phyloP scores from a whole-genome alignment of 2,888 invertebrate species.

The Eudasyphora cyanicolor region DNA sequence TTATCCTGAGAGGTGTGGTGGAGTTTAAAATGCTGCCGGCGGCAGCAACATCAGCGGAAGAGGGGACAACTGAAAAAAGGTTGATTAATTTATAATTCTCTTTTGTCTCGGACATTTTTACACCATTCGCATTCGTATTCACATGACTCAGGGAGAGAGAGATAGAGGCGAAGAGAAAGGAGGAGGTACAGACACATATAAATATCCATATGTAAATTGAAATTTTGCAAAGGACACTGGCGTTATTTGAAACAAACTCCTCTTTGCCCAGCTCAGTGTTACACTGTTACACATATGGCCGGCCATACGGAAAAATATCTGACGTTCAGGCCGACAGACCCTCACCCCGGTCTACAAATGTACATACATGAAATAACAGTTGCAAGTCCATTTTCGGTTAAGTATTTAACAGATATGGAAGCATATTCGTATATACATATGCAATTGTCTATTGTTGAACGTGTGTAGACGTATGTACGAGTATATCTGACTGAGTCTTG shows the following conservation, averaged over 20 bases:
- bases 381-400: slow-evolving; percentile 53
- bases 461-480: slow-evolving; percentile 23
- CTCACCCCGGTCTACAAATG: neutral
- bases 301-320: too few species aligned
- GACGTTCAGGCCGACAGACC: neutral
- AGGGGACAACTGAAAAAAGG: slow-evolving; percentile 26
- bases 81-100: slow-evolving; percentile 65
- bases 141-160: slow-evolving; percentile 4
- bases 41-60: slow-evolving; percentile 1
- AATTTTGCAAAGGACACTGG: slow-evolving; percentile 38
- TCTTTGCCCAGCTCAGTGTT: neutral
- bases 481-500: too few species aligned
- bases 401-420: slow-evolving; percentile 26
- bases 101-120: slow-evolving; percentile 63
- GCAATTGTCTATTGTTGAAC: slow-evolving; percentile 59
- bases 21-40: neutral
- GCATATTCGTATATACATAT: slow-evolving; percentile 58
- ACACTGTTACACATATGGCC: slow-evolving; percentile 22
- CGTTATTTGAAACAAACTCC: slow-evolving; percentile 39
- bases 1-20: slow-evolving; percentile 1
- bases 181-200: slow-evolving; percentile 36
- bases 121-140: slow-evolving; percentile 48
- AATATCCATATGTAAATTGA: slow-evolving; percentile 65
- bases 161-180: neutral
- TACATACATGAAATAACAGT: slow-evolving; percentile 23